A percentile compares a stretch with the other conserved stretches of the same genome.
These are phyloP conservation scores for Leucoma salicis DNA, from an alignment of 2,888 invertebrate species.

Conservation along the genomic window DNA sequence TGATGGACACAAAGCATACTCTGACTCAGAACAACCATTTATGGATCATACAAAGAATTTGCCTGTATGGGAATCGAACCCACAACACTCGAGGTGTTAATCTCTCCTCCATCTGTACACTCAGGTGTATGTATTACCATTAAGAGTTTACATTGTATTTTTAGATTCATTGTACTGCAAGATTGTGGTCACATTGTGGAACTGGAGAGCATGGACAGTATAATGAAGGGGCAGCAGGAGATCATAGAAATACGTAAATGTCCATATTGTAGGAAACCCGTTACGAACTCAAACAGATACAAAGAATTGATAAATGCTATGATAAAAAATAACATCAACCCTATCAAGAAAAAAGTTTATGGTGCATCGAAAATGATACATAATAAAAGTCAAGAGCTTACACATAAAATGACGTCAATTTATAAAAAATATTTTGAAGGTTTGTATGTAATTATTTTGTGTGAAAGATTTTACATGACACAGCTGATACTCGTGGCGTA, in stretches of 20 bases:
- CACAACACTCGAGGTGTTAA: no score
- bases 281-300: constrained; percentile 81
- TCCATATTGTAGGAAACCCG: constrained; percentile 82
- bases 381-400: constrained; percentile 31
- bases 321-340: constrained; percentile 61
- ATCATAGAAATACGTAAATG: constrained; percentile 67
- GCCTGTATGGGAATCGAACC: no score
- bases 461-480: no score
- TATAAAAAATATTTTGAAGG: constrained; percentile 2
- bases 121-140: no score
- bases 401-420: constrained; percentile 7
- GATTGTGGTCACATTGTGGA: constrained; percentile 79
- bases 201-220: constrained; percentile 63
- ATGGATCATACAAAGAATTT: no score
- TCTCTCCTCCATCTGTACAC: no score
- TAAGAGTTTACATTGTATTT: not conserved
- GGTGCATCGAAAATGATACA: constrained; percentile 50
- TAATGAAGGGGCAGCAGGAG: constrained; percentile 57
- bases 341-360: constrained; percentile 61
- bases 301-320: constrained; percentile 73
- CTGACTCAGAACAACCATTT: no score
- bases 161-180: constrained; percentile 75
- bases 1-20: no score
- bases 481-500: no score
- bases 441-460: no score